Percentiles rank a stretch among this genome's conserved stretches.
Conservation (phyloP, 2,797 vertebrate genomes). For the Squalus acanthias region DNA sequence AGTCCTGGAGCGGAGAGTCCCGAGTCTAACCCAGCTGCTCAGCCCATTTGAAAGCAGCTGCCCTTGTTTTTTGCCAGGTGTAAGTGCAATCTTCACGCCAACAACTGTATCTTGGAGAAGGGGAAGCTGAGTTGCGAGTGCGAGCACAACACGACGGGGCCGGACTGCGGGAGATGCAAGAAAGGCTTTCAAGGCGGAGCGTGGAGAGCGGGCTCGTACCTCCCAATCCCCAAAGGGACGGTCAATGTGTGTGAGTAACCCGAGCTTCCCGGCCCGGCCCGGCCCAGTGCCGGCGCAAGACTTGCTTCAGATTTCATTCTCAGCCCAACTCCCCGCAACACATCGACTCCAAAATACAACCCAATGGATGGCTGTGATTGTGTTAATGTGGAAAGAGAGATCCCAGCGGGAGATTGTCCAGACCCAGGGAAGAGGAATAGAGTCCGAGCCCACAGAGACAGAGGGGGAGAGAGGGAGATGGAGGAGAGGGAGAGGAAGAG, state of each 20-base stretch:
- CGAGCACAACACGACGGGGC: slow-evolving; percentile 96
- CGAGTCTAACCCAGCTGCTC: neutral
- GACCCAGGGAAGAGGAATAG: too few species aligned
- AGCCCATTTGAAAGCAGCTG: neutral
- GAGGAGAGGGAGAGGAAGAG: too few species aligned
- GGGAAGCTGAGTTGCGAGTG: slow-evolving; percentile 91
- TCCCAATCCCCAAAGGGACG: slow-evolving; percentile 73
- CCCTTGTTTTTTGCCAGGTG: slow-evolving; percentile 67
- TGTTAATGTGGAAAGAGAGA: too few species aligned
- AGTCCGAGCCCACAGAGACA: too few species aligned
- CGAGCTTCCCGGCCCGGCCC: too few species aligned
- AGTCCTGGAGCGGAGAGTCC: neutral
- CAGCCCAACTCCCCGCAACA: too few species aligned
- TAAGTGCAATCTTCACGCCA: slow-evolving; percentile 98
- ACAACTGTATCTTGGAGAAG: slow-evolving; percentile 88
- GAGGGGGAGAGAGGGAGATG: too few species aligned
- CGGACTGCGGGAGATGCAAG: slow-evolving; percentile 96
- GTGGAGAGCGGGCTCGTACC: slow-evolving; percentile 91
- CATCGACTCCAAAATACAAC: too few species aligned
- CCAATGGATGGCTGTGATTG: too few species aligned
- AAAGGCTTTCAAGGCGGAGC: slow-evolving; percentile 88
- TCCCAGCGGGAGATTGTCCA: too few species aligned
- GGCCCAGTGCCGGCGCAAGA: too few species aligned
- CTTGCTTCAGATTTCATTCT: too few species aligned
- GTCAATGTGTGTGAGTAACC: slow-evolving; percentile 95